Evolutionary conservation across 2,113 vertebrate species (phyloP), one percentile per base, ranked within the genome.

Genomic region (Cathartes aura): DNA sequence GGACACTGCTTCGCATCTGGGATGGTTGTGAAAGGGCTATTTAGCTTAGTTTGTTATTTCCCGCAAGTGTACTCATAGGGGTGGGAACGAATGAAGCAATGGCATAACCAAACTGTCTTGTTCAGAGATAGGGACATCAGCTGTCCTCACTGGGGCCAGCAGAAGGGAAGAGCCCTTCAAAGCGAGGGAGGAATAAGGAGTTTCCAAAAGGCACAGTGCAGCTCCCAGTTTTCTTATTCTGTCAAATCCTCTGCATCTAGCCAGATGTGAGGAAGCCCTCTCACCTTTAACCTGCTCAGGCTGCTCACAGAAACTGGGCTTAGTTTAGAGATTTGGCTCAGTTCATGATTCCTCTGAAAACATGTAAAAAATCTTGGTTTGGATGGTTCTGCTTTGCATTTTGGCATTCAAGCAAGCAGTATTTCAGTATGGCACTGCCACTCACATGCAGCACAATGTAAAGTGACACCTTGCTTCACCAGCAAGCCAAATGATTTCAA

Each of bases 361-460:
- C 24, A 8, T 26, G 18, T 11, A 45, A 14, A 89, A 67, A 40
- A 3, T 7, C 27, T 12, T 71, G 29, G 4, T 87, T 84, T 94
- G 64, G 29, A 18, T 63, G 42, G 27, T 32, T 83, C 22, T 74
- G 20, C 22, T 81, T 68, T 72, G 52, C 29, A 21, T 75, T 72
- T 92, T 94, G 56, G 22, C 48, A 43, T 53, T 52, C 11, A 45
- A 32, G 29, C 43, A 85, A 34, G 66, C 18, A 48, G 29, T 30
- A 50, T 81, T 86, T 90, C 36, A 34, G 38, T 19, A 59, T 5
- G 15, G 45, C 30, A 22, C 42, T 82, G 64, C 55, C 63, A n/a
- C 27, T 93, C 42, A 38, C 16, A 5, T 0, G 1, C 29, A 63
- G 21, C 27, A 30, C 76, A 60, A 20, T 0, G 2, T n/a, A 7